Base-by-base conservation (phyloP, 2,113 vertebrate genomes). In the Taxidea taxus region DNA sequence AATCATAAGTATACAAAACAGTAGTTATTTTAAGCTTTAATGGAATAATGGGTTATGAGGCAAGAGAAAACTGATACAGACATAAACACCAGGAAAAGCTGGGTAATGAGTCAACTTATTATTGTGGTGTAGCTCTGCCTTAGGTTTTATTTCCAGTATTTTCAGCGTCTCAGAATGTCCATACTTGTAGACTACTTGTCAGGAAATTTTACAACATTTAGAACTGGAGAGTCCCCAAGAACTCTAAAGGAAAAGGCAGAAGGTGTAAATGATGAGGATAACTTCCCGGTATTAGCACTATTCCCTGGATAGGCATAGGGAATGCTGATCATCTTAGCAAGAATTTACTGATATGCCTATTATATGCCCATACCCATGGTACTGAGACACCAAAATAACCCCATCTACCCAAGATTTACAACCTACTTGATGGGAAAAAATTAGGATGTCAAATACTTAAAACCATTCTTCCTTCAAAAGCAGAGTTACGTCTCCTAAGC, bases 291-390 rank as follows among this genome's bases (percentile, higher is more conserved):
- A n/a, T 62, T 27, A 72, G 15, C 34, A 12, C 54, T 42, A 13
- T 11, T 51, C 34, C 47, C 90, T 16, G 7, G 39, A 75, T 15
- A 62, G 78, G 49, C 25, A 20, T 1, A 77, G 20, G 31, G 29
- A 31, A 29, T 18, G 7, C 12, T 13, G 15, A 74, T 42, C 13
- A 75, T 25, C n/a, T 82, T 34, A 5, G 31, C 44, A 70, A 83
- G 49, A 82, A 77, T 29, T 60, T 39, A 42, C 23, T 56, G 4
- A 83, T 42, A 14, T 11, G 6, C 37, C 49, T 72, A 4, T 51
- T 25, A 9, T 2, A 25, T n/a, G 37, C 3, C 21, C 20, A 23
- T 3, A 6, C 0, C 27, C 54, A 7, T 27, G 15, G 27, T 44
- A 13, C 34, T 12, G 27, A 82, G 34, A 51, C 6, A 3, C 14